Evolutionary conservation across 2,797 vertebrate genomes (phyloP).

Genomic region (Crocodylus rhombifer): DNA sequence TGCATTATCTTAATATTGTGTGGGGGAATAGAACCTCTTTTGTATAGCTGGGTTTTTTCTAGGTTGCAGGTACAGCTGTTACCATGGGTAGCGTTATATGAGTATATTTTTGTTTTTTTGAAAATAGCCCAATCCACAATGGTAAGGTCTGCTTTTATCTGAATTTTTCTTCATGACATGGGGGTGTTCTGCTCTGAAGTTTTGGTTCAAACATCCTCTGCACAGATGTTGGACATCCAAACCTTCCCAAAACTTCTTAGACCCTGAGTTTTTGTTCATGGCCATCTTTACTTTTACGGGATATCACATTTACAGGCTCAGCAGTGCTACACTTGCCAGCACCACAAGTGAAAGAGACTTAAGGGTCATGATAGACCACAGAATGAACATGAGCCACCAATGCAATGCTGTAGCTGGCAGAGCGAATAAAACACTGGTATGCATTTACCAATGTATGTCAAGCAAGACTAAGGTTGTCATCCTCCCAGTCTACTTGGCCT

Average conservation of each 20-base stretch:
- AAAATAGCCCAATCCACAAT: not conserved
- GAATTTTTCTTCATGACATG: not conserved
- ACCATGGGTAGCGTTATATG: not conserved
- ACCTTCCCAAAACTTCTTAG: not conserved
- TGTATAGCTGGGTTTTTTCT: not conserved
- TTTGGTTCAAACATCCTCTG: not conserved
- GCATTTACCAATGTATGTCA: no score
- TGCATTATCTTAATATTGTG: not conserved
- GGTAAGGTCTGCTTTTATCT: not conserved
- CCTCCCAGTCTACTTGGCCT: no score
- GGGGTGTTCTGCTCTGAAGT: not conserved
- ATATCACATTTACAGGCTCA: no score
- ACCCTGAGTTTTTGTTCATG: not conserved
- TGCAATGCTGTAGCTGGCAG: no score
- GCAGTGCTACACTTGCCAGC: no score
- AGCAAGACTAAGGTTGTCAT: no score
- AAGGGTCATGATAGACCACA: no score
- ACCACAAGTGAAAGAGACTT: no score
- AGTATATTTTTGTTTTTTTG: not conserved
- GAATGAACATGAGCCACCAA: no score
- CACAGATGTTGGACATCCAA: not conserved
- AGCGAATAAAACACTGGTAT: no score
- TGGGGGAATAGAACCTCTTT: not conserved
- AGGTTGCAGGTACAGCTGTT: not conserved
- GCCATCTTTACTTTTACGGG: not conserved